These are phyloP conservation scores for Lutjanus campechanus DNA, from an alignment of 2,797 vertebrate species.

Conservation along the genomic window DNA sequence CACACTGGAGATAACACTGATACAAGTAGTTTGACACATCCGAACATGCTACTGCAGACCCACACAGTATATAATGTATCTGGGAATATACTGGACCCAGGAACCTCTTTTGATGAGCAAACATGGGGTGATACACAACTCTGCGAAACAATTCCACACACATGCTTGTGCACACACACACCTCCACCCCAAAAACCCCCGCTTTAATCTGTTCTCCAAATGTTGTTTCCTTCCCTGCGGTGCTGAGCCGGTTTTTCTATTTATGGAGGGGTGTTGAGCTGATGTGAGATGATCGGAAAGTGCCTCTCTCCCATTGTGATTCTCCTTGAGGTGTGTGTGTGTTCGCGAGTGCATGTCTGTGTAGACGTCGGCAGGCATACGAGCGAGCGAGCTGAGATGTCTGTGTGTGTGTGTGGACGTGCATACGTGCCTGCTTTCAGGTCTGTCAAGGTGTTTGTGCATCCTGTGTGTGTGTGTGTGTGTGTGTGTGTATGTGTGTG, in stretches of 20 bases:
- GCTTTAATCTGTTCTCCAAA: conserved; percentile 80
- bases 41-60: conserved; percentile 17
- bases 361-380: conserved; percentile 12
- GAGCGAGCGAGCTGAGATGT: conserved; percentile 11
- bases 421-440: conserved; percentile 20
- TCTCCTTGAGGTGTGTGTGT: conserved; percentile 66
- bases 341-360: background rate
- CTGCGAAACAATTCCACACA: conserved; percentile 30
- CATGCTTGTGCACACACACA: conserved; percentile 10
- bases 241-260: conserved; percentile 78
- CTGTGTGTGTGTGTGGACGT: background rate
- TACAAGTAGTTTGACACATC: conserved; percentile 46
- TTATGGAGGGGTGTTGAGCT: conserved; percentile 80
- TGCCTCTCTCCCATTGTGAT: conserved; percentile 64
- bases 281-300: conserved; percentile 80
- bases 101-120: conserved; percentile 37
- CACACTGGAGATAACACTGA: conserved; percentile 34
- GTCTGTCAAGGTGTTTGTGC: conserved; percentile 41
- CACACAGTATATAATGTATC: conserved; percentile 4
- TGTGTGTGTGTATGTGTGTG: conserved; percentile 27
- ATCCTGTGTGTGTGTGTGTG: background rate
- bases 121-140: conserved; percentile 7
- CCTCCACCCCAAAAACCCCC: conserved; percentile 37
- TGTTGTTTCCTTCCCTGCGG: conserved; percentile 78
- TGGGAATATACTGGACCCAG: conserved; percentile 38